These are phyloP conservation scores for Brachionus plicatilis DNA, from an alignment of 1,140 invertebrate genomes.

Conservation along the genomic window DNA sequence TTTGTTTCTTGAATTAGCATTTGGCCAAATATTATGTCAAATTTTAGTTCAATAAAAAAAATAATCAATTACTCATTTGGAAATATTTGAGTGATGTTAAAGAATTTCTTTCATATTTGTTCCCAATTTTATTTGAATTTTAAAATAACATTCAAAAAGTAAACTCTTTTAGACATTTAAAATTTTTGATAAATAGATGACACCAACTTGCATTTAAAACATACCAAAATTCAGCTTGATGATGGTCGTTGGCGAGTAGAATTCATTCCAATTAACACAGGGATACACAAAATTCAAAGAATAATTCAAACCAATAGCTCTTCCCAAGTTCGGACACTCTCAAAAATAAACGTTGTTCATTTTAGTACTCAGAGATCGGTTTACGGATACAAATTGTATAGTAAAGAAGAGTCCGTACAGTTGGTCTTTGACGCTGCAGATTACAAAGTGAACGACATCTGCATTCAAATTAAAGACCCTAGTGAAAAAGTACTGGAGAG, in stretches of 20 bases:
- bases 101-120: too few relatives aligned
- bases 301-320: neutral
- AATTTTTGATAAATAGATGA: neutral
- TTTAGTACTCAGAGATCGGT: neutral
- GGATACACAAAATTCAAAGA: conserved; percentile 25
- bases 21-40: too few relatives aligned
- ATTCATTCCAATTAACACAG: neutral
- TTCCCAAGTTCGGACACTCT: neutral
- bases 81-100: too few relatives aligned
- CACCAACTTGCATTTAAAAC: neutral
- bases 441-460: neutral
- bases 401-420: neutral
- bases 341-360: neutral
- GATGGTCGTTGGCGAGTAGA: conserved; percentile 35
- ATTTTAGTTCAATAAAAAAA: too few relatives aligned
- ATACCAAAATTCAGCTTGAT: conserved; percentile 23
- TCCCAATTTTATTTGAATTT: too few relatives aligned
- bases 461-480: neutral
- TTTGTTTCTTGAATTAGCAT: too few relatives aligned
- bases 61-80: too few relatives aligned
- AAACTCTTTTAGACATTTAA: neutral
- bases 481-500: neutral
- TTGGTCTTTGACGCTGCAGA: neutral
- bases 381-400: conserved; percentile 23
- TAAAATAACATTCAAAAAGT: too few relatives aligned